Evolutionary conservation across 2,113 vertebrate genomes (phyloP).

Genomic region (Lycaon pictus): DNA sequence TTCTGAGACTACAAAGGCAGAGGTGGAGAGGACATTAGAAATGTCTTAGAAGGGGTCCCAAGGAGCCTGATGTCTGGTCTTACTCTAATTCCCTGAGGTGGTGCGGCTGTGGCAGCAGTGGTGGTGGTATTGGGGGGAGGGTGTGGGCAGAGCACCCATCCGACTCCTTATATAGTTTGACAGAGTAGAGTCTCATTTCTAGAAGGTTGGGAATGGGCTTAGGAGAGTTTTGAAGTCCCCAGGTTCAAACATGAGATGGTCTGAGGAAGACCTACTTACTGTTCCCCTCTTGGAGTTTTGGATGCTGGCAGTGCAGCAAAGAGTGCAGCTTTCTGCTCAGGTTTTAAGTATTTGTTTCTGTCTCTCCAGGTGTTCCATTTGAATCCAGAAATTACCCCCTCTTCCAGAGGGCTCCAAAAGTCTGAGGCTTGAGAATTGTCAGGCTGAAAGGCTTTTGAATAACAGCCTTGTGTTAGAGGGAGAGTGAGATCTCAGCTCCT

Average conservation of each 20-base stretch:
- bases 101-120: neutral
- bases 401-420: neutral
- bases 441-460: slow-evolving; percentile 3
- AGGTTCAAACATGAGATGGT: neutral
- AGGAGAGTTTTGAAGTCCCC: neutral
- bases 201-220: neutral
- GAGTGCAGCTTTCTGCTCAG: neutral
- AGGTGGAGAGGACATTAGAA: neutral
- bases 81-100: neutral
- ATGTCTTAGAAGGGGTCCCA: neutral
- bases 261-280: neutral
- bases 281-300: neutral
- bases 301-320: neutral
- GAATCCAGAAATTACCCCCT: neutral
- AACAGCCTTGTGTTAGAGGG: neutral
- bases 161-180: neutral
- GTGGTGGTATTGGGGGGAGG: neutral
- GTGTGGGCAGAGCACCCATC: neutral
- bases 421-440: slow-evolving; percentile 35
- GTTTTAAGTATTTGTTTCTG: neutral
- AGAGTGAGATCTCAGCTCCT: neutral
- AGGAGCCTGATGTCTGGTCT: neutral
- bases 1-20: neutral
- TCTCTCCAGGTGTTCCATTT: neutral
- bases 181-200: neutral